Base-by-base conservation (phyloP, 2,797 vertebrate species). In the Platalea minor region DNA sequence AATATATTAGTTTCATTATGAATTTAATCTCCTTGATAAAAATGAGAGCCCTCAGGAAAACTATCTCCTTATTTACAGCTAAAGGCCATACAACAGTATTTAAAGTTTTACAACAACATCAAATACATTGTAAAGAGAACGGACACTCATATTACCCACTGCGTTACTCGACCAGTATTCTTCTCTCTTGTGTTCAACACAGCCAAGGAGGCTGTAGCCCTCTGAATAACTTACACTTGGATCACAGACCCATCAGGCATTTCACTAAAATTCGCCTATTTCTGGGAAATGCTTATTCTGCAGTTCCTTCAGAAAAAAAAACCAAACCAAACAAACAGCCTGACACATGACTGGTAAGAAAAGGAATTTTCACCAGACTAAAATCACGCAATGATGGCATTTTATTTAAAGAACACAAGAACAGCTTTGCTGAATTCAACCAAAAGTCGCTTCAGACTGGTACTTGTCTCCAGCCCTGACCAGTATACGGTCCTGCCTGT, bases 1-100 rank as follows among this genome's bases (percentile, higher is more conserved):
- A 77, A 93, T 93, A 67, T 51, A 88, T 97, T 51, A 79, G 59
- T 61, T 96, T 85, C 77, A 65, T 91, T 51, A 84, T 2, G 54
- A 50, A 73, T 86, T 88, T 90, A 35, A 72, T 60, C 65, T 94
- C 92, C 76, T 39, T 4, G 60, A 72, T 51, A 83, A 70, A 72
- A 88, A 43, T 0, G 37, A 64, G 37, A 87, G 54, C 50, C 70
- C 86, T 39, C 6, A 25, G 90, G 85, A 93, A 78, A 96, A 64
- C 23, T 0, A 0, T 9, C 45, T 41, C 31, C 17, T 79, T 59
- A 41, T 90, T 95, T 93, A 77, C 76, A 73, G 76, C 41, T 57
- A 29, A 45, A 43, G 61, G 70, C 2, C 5, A 88, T 41, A 78
- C 56, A 74, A 60, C 0, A 21, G 37, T 16, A 37, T 25, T 54